Conservation (phyloP, 2,113 vertebrate species). For the Serinus canaria region DNA sequence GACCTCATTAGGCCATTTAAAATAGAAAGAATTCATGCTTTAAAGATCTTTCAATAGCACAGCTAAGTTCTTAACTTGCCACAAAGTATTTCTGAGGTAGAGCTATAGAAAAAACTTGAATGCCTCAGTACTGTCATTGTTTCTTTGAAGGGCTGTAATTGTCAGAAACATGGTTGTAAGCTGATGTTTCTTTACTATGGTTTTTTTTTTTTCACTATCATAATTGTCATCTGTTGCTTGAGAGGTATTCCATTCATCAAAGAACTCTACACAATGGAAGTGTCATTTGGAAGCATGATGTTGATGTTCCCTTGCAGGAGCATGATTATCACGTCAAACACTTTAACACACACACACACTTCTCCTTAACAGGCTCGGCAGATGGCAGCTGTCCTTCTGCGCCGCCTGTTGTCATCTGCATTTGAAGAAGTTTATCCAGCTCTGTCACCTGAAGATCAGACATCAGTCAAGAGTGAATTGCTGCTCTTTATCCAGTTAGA, state of each 20-base stretch:
- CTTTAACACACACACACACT: background rate
- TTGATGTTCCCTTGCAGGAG: background rate
- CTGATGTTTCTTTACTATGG: background rate
- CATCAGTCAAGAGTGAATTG: conserved; percentile 89
- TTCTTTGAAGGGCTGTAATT: background rate
- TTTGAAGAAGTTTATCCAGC: conserved; percentile 95
- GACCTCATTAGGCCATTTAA: background rate
- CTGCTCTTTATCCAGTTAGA: conserved; percentile 91
- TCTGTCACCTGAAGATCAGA: conserved; percentile 87
- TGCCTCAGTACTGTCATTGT: background rate
- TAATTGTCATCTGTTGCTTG: background rate
- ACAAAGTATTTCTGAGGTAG: background rate
- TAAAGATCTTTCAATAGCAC: background rate
- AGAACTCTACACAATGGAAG: background rate
- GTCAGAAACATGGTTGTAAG: background rate
- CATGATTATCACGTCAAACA: background rate
- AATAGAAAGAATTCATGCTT: background rate
- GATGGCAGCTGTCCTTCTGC: conserved; percentile 95
- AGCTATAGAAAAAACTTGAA: background rate
- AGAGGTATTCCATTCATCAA: background rate
- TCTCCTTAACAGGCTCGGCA: conserved; percentile 83
- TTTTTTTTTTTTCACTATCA: background rate
- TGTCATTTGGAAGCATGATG: background rate
- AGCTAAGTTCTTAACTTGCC: background rate
- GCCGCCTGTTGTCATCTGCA: conserved; percentile 91